These are phyloP conservation scores for Notodonta dromedarius DNA, from an alignment of 2,888 invertebrate species.

Conservation along the genomic window DNA sequence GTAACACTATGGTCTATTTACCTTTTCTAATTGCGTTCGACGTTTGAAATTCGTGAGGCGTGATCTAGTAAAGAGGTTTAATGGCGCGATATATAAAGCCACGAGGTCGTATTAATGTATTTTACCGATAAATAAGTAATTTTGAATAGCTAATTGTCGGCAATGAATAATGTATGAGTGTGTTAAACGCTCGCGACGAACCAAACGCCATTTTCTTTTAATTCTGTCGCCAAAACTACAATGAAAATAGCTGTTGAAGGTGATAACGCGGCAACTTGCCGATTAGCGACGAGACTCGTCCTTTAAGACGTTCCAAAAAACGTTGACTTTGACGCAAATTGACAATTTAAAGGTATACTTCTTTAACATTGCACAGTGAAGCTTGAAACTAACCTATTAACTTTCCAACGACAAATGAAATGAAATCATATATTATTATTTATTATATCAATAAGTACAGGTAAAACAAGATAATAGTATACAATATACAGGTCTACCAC, in stretches of 20 bases:
- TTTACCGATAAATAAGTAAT: constrained; percentile 46
- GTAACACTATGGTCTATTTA: constrained; percentile 63
- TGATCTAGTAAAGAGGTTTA: constrained; percentile 48
- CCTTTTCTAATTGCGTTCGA: constrained; percentile 57
- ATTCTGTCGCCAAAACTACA: constrained; percentile 35
- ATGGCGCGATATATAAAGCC: constrained; percentile 35
- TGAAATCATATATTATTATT: no score
- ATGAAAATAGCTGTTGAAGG: constrained; percentile 38
- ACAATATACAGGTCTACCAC: no score
- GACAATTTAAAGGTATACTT: background rate
- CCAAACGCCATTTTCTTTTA: constrained; percentile 21
- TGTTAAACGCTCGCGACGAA: constrained; percentile 23
- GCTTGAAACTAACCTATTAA: no score
- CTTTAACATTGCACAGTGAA: no score
- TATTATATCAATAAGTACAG: no score
- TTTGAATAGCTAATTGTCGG: constrained; percentile 44
- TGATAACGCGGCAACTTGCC: constrained; percentile 28
- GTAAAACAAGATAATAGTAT: no score
- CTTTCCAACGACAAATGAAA: no score
- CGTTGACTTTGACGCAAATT: constrained; percentile 21
- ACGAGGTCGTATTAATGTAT: constrained; percentile 37
- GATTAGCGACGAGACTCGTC: constrained; percentile 28
- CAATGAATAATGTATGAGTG: constrained; percentile 41
- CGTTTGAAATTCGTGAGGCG: constrained; percentile 58
- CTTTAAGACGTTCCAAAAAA: constrained; percentile 13